Evolutionary conservation across 2,888 invertebrate species (phyloP), one percentile per base, ranked within the genome.

Genomic region (Acleris holmiana): DNA sequence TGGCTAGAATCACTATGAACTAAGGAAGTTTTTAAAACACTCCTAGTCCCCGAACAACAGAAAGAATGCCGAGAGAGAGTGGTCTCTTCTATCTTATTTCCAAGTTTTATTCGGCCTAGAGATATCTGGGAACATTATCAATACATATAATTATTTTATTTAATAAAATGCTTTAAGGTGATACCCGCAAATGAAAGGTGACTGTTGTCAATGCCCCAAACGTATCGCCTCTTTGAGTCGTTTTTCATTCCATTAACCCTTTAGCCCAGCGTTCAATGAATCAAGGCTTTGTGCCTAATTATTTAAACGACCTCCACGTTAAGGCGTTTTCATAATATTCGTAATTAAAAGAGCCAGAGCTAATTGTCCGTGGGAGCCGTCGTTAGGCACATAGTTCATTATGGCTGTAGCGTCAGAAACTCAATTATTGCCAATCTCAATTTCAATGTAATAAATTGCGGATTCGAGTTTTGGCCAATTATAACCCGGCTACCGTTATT

Each of bases 171-270:
- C 3, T 29, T 35, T 13, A 13, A 29, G 29, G 29, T 8, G 29
- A 13, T 35, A 54, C 60, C 7, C 10, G 8, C 17, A 17, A 35
- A 44, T 44, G 13, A 44, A 44, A 19, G 41, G 25, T 49, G 25
- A 46, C 55, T 44, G 47, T 59, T 60, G 65, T 65, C 49, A 55
- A 59, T 59, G 53, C 8, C 58, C 64, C 17, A 54, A 54, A 64
- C 58, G 58, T 64, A 64, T 64, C 64, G 53, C 53, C 29, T 58
- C 53, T 54, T 40, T 46, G 5, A 63, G 72, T 70, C 76, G 76
- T 76, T 83, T 87, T 80, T 81, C 89, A 84, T 79, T 76, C 84
- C 88, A 91, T 91, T 90, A 90, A 84, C 77, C 83, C 88, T 81
- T 88, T 90, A 90, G 85, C 61, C 48, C 64, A 50, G 25, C 85